A percentile compares a stretch with the other conserved stretches of the same genome.
Evolutionary conservation across 2,888 invertebrate species (phyloP).

Genomic region (Mystacides longicornis): DNA sequence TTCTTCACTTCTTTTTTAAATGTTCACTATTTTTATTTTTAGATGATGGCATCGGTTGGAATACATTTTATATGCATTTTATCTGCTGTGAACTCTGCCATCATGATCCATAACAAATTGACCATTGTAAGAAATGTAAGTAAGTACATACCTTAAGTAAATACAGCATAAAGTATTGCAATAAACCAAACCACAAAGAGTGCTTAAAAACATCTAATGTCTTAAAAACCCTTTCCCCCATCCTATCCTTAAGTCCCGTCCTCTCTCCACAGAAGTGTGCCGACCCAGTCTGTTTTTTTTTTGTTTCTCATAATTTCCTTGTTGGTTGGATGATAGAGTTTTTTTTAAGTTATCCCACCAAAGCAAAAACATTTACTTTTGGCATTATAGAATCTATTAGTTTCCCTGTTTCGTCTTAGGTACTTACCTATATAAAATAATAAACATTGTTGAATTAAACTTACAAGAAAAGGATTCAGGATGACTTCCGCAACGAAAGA

Average conservation of each 20-base stretch:
- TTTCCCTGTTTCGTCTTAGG: too few relatives aligned
- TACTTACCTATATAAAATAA: too few relatives aligned
- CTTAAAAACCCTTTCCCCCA: neutral
- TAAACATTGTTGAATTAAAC: too few relatives aligned
- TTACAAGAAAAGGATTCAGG: too few relatives aligned
- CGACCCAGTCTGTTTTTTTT: neutral
- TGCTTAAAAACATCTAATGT: neutral
- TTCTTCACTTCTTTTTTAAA: neutral
- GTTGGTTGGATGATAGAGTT: too few relatives aligned
- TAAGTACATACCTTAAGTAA: neutral
- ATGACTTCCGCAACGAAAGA: too few relatives aligned
- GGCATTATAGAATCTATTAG: too few relatives aligned
- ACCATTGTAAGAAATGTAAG: neutral
- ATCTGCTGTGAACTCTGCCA: neutral
- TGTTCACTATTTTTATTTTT: neutral
- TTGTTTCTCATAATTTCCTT: too few relatives aligned
- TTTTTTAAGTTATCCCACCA: too few relatives aligned
- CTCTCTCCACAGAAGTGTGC: neutral
- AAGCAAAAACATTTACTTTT: too few relatives aligned
- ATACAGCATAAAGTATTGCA: neutral
- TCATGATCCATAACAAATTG: neutral
- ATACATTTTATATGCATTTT: neutral
- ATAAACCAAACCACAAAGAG: neutral
- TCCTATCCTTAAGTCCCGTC: neutral
- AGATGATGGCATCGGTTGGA: neutral